Percentiles rank a stretch among this genome's conserved stretches.
phyloP scores from a whole-genome alignment of 2,113 vertebrate species.

The Aphelocoma coerulescens region DNA sequence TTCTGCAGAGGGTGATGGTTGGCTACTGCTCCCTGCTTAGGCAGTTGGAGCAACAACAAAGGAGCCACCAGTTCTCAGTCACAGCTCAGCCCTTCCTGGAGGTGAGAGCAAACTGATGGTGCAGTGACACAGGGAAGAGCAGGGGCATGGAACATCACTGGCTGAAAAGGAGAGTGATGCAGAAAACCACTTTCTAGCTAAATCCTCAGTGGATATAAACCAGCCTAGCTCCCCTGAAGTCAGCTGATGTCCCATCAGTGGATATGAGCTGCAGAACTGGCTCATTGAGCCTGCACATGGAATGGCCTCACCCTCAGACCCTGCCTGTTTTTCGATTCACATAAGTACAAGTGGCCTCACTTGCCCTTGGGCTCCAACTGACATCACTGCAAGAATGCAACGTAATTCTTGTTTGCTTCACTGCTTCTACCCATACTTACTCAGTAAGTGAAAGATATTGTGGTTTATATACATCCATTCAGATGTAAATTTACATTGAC shows the following conservation, averaged over 20 bases:
- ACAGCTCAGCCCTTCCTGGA: background rate
- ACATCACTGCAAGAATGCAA: background rate
- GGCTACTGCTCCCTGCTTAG: background rate
- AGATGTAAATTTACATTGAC: background rate
- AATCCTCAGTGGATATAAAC: background rate
- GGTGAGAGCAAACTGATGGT: background rate
- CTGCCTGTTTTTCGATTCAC: rapidly evolving
- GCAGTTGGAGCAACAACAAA: background rate
- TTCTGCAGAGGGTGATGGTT: background rate
- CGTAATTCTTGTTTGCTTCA: background rate
- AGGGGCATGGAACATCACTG: background rate
- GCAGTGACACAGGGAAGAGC: background rate
- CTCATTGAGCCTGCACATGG: rapidly evolving
- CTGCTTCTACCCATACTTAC: background rate
- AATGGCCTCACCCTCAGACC: background rate
- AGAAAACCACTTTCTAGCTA: background rate
- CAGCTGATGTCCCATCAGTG: background rate
- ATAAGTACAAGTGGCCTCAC: background rate
- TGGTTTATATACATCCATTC: background rate
- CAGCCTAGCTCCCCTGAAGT: background rate
- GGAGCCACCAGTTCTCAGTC: background rate
- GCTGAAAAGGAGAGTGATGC: background rate
- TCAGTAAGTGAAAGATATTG: background rate
- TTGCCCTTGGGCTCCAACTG: background rate
- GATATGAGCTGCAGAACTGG: background rate